Evolutionary conservation across 2,113 vertebrate genomes (phyloP).

Genomic region (Synodontis membranacea): DNA sequence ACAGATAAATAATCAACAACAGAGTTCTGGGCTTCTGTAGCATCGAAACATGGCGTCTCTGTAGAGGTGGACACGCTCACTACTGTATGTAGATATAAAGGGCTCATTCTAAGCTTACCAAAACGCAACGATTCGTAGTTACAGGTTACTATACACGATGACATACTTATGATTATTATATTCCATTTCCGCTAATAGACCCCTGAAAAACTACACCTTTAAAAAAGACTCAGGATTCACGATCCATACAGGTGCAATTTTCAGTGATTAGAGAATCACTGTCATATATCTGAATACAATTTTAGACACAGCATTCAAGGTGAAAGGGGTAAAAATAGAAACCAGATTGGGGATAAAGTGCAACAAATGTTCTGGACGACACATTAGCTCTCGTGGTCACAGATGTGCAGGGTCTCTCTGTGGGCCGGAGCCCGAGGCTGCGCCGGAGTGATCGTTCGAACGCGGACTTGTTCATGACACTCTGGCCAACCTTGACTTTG

Average conservation of each 20-base stretch:
- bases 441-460: slow-evolving; percentile 1
- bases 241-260: not conserved
- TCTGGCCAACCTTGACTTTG: slow-evolving; percentile 51
- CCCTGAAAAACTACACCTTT: no score
- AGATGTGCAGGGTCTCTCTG: slow-evolving; percentile 35
- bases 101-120: no score
- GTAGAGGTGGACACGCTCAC: no score
- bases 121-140: no score
- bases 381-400: slow-evolving; percentile 14
- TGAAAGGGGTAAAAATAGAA: slow-evolving; percentile 22
- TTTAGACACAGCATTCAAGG: not conserved
- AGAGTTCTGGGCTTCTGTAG: no score
- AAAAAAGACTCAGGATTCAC: not conserved
- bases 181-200: no score
- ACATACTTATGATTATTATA: no score
- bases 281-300: not conserved
- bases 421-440: not conserved
- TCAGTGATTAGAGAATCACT: not conserved
- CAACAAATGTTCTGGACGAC: slow-evolving; percentile 18
- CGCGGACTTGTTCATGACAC: slow-evolving; percentile 23
- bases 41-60: no score
- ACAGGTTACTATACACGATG: no score
- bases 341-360: not conserved
- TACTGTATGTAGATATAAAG: no score
- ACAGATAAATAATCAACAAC: not conserved